Base-by-base conservation (phyloP, 2,888 invertebrate species). In the Phalera bucephala region DNA sequence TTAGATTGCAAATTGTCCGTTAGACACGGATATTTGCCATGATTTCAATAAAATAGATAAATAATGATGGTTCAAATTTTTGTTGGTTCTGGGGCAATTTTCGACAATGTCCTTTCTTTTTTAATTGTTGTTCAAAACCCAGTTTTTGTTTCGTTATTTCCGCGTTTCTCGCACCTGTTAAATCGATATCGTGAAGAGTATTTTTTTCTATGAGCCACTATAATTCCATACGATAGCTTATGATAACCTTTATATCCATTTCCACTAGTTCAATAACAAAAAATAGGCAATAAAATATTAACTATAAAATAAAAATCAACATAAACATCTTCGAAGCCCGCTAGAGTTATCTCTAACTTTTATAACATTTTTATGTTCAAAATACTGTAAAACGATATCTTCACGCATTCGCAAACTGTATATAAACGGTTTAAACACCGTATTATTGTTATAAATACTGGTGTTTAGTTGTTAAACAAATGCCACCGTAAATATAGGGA, bases 371-470 rank as follows among this genome's bases (percentile, higher is more conserved):
- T 37, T 32, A 40, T 31, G 15, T 15, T 7, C 10, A 15, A 28
- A 28, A 14, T 12, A 25, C 15, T n/a, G n/a, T 15, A 2, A 6
- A 22, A 7, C 3, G 3, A 28, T 14, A 8, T 45, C 38, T 47
- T 45, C 32, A 52, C 14, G 31, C 41, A 27, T 33, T 21, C 31
- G 41, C 34, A 40, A 19, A 40, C 11, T 21, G 25, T 33, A 31
- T 36, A 38, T 23, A 37, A 42, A 32, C 44, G 43, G 39, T 59
- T 52, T 49, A 59, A 39, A 49, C 9, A 35, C 51, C 29, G 41
- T 43, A 38, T 73, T 73, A 74, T 63, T 51, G 62, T 45, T 49
- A 45, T 60, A 64, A 73, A 73, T 72, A 45, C 52, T 60, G 54
- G 59, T 54, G 8, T 40, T 51, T 63, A 64, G 15, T 13, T 13